Base-by-base conservation (phyloP, 2,113 vertebrate species). In the Corythaixoides concolor region DNA sequence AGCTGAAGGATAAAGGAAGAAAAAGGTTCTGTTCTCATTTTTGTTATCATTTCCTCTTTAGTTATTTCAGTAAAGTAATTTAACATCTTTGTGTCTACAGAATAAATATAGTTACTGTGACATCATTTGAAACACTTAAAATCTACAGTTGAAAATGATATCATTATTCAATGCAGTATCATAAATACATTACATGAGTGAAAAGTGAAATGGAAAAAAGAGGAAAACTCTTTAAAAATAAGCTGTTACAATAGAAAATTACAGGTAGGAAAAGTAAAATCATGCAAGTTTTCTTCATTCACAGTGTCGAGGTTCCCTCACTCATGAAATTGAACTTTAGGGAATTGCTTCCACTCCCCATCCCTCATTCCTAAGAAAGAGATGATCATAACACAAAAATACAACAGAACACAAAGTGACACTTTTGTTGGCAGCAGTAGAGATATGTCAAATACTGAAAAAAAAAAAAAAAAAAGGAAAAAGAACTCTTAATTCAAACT, bases 231-330 rank as follows among this genome's bases (percentile, higher is more conserved):
- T 60, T 91, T 74, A 11, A 88, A 90, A 91, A 85, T 32, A 88
- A 91, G 32, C 8, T 52, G 28, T 27, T 92, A 21, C 4, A 69
- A 60, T 45, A 47, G 83, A 94, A 78, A 69, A 64, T 6, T 12
- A 2, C 2, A 3, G 1, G n/a, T 6, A 4, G 6, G 1, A 10
- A 2, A 28, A 12, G 15, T 69, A 60, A 77, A 70, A 67, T 72
- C 41, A 90, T 45, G 4, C 13, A 81, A 30, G 7, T 63, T 78
- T 82, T 6, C 17, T 66, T 73, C 8, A 56, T 73, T 75, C 19
- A 58, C 27, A 60, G 30, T 23, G 13, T 43, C 55, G 9, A 80
- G 1, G 0, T 82, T 82, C 58, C 45, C 11, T 82, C 15, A 60
- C 12, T 89, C 60, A 49, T 45, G 12, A 95, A 94, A 95, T 62